Evolutionary conservation across 1,140 invertebrate species (phyloP).

Genomic region (Aethina tumida): DNA sequence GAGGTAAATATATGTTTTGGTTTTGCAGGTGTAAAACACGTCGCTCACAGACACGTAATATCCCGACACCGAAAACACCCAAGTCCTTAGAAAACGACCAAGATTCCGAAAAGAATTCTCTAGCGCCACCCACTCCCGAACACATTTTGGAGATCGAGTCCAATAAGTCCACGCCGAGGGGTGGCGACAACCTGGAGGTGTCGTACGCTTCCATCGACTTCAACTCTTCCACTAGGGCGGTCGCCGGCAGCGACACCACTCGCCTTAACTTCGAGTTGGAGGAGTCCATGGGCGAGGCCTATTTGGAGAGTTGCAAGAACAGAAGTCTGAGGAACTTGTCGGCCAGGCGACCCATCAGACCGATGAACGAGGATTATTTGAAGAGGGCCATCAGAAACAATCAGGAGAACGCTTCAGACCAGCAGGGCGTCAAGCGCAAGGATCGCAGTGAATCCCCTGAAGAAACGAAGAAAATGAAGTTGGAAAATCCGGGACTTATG

Average conservation of each 20-base stretch:
- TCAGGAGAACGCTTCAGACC: conserved; percentile 18
- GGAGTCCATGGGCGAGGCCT: conserved; percentile 14
- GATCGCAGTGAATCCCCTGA: conserved; percentile 22
- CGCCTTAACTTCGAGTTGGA: too few relatives aligned
- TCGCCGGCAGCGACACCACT: conserved; percentile 27
- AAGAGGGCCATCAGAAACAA: conserved; percentile 20
- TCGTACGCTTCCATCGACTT: conserved; percentile 16
- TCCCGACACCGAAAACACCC: conserved; percentile 34
- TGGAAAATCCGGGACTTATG: conserved; percentile 21
- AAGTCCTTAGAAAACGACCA: conserved; percentile 20
- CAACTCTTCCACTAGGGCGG: conserved; percentile 24
- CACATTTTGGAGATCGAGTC: conserved; percentile 6
- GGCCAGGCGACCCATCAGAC: conserved; percentile 25
- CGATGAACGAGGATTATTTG: conserved; percentile 22
- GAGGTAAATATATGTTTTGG: too few relatives aligned
- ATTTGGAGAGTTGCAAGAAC: conserved; percentile 15
- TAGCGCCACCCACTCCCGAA: conserved; percentile 1
- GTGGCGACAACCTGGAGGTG: conserved; percentile 12
- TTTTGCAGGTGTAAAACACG: conserved; percentile 29
- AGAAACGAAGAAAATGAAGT: conserved; percentile 26
- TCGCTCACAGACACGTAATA: conserved; percentile 29
- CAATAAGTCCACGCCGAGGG: conserved; percentile 7
- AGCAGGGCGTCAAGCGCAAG: conserved; percentile 26
- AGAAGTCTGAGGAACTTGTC: conserved; percentile 19
- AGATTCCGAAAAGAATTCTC: conserved; percentile 7